Evolutionary conservation across 2,113 vertebrate species (phyloP).

Genomic region (Psammodynastes pulverulentus): DNA sequence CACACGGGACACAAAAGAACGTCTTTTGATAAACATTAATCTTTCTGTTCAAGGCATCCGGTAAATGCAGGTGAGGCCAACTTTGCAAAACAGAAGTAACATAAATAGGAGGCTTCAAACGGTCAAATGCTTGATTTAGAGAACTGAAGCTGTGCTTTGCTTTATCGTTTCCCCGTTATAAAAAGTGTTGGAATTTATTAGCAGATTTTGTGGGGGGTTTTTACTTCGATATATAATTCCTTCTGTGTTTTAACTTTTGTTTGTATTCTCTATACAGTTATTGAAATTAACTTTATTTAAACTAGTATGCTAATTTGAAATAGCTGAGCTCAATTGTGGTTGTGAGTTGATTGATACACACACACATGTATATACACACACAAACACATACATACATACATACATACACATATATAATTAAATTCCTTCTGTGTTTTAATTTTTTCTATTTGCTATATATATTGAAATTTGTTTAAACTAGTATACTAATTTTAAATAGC

Average conservation of each 20-base stretch:
- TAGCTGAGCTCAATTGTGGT: too few species aligned
- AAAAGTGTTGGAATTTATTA: background rate
- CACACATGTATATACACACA: too few species aligned
- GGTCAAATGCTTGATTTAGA: background rate
- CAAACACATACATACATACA: too few species aligned
- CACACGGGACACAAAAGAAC: constrained; percentile 9
- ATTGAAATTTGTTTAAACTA: too few species aligned
- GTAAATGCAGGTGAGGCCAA: background rate
- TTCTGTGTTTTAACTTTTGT: too few species aligned
- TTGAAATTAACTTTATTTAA: too few species aligned
- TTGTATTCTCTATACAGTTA: too few species aligned
- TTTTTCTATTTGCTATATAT: background rate
- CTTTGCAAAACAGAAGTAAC: background rate
- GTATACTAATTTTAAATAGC: too few species aligned
- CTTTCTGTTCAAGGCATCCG: background rate
- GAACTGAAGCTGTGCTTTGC: background rate
- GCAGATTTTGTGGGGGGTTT: background rate
- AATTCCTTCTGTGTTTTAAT: background rate
- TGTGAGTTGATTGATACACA: too few species aligned
- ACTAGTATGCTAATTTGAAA: too few species aligned
- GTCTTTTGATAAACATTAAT: background rate
- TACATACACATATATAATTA: too few species aligned
- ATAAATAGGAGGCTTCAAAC: background rate
- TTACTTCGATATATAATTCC: too few species aligned
- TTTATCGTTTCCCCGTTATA: background rate